Conservation (phyloP, 2,113 vertebrate genomes). For the Lanius collurio region DNA sequence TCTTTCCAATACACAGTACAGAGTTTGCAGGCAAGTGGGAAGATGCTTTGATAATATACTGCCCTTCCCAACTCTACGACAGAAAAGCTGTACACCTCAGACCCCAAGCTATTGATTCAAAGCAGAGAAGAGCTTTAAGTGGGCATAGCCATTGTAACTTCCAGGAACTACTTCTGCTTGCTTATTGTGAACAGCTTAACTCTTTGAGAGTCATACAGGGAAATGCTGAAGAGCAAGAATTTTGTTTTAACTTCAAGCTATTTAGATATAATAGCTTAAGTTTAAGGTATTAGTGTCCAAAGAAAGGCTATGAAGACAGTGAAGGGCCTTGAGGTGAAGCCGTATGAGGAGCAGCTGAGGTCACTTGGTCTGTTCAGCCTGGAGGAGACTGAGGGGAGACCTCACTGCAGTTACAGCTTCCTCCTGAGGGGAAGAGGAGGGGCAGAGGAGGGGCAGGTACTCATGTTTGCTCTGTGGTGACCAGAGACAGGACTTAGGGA, state of each 20-base stretch:
- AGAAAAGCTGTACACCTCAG: neutral
- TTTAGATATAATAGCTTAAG: neutral
- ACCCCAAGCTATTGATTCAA: neutral
- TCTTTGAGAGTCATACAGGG: neutral
- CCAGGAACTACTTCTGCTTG: neutral
- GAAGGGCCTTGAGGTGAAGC: neutral
- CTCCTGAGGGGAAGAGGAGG: rapidly evolving
- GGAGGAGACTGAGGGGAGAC: neutral
- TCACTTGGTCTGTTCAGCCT: neutral
- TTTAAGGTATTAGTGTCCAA: neutral
- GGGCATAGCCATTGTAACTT: rapidly evolving
- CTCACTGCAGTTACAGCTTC: neutral
- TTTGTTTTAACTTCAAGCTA: neutral
- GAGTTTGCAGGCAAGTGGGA: neutral
- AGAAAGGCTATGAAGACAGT: neutral
- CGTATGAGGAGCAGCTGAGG: neutral
- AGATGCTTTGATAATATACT: neutral
- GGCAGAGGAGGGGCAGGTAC: neutral
- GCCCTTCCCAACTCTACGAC: neutral
- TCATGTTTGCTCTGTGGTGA: neutral
- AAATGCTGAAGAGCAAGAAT: neutral
- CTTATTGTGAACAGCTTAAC: neutral
- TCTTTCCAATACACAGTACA: neutral
- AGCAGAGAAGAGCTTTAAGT: neutral
- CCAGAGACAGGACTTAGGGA: neutral